Conservation (phyloP, 1,140 invertebrate genomes). For the Bradynema listronoti region DNA sequence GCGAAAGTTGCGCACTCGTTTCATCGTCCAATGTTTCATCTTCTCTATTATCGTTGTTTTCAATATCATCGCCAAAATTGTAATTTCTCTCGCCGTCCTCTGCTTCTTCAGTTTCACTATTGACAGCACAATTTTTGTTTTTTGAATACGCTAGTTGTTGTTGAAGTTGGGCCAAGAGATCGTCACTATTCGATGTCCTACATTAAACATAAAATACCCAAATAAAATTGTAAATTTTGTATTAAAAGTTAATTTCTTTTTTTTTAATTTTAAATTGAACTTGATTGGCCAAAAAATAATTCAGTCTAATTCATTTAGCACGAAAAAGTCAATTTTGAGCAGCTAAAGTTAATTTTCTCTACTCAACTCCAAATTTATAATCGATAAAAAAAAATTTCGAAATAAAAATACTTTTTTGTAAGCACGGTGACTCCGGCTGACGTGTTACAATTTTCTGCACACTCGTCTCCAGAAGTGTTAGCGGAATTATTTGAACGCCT, state of each 20-base stretch:
- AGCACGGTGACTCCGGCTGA: not conserved
- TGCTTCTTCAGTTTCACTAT: not conserved
- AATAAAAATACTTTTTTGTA: constrained; percentile 2
- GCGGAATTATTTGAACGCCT: too few species aligned
- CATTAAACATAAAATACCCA: not conserved
- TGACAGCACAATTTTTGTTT: not conserved
- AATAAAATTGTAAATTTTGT: not conserved
- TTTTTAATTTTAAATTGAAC: not conserved
- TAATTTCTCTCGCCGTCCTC: constrained; percentile 1
- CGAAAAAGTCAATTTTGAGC: too few species aligned
- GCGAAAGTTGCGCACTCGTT: constrained; percentile 31
- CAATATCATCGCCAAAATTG: constrained; percentile 14
- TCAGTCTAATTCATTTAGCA: too few species aligned
- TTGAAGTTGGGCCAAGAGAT: constrained; percentile 20
- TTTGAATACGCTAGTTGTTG: not conserved
- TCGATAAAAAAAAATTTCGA: too few species aligned
- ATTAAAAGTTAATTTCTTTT: not conserved
- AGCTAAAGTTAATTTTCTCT: too few species aligned
- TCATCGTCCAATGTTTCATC: constrained; percentile 18
- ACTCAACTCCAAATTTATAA: too few species aligned
- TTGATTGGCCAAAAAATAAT: too few species aligned
- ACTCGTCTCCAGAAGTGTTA: constrained; percentile 4
- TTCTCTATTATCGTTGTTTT: too few species aligned
- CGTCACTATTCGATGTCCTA: constrained; percentile 11
- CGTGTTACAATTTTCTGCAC: constrained; percentile 5